These are phyloP conservation scores for Echinarachnius parma DNA, from an alignment of 53 echinoderm and acorn worm genomes.

Conservation along the genomic window DNA sequence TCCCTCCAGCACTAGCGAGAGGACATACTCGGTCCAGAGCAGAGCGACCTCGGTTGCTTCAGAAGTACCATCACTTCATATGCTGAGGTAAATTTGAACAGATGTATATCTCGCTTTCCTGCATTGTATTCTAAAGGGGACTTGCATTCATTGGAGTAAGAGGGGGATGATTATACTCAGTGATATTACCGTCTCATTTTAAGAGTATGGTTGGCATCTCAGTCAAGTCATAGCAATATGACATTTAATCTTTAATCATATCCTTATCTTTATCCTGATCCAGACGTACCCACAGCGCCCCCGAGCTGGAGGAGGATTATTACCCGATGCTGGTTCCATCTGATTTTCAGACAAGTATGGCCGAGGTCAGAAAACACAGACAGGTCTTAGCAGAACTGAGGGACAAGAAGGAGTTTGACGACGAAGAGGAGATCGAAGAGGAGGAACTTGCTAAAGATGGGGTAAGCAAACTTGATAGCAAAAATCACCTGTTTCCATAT, in stretches of 20 bases:
- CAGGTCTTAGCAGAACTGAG: slow-evolving; percentile 42
- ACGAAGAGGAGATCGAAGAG: slow-evolving; percentile 28
- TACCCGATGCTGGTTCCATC: slow-evolving; percentile 63
- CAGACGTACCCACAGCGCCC: slow-evolving; percentile 78
- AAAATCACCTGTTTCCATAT: too few relatives aligned
- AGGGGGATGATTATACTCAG: too few relatives aligned
- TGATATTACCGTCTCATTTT: too few relatives aligned
- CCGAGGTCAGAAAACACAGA: slow-evolving; percentile 67
- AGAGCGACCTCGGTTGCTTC: slow-evolving; percentile 11
- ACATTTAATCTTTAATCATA: neutral
- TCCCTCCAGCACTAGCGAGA: neutral
- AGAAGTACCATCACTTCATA: neutral
- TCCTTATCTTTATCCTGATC: neutral
- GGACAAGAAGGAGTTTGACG: slow-evolving; percentile 48
- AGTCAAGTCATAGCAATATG: too few relatives aligned
- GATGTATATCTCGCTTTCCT: too few relatives aligned
- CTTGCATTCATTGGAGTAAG: too few relatives aligned
- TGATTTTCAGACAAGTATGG: slow-evolving; percentile 87
- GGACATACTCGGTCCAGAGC: slow-evolving; percentile 12
- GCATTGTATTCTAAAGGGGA: too few relatives aligned
- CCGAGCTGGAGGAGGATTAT: slow-evolving; percentile 70
- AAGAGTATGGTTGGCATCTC: too few relatives aligned
- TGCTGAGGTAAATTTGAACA: slow-evolving; percentile 38
- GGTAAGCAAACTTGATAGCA: too few relatives aligned
- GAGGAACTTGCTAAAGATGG: slow-evolving; percentile 45